Conservation (phyloP, 92 coral and sea anemone species). For the Hydrozoanthus gracilis region DNA sequence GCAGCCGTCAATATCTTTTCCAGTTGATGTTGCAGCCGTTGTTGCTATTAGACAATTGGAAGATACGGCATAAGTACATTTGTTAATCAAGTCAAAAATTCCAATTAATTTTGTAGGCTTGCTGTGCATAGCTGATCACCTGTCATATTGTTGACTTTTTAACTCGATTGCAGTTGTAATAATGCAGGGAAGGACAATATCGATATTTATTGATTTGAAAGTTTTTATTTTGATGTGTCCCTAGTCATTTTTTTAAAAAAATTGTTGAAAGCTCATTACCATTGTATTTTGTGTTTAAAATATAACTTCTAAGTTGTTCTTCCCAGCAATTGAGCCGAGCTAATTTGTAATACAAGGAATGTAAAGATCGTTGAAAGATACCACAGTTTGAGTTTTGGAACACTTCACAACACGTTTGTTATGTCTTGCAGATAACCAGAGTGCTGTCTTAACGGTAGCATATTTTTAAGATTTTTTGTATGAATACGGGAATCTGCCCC, state of each 20-base stretch:
- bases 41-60: too few relatives aligned
- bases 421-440: too few relatives aligned
- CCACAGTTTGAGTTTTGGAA: neutral
- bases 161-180: neutral
- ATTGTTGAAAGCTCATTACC: neutral
- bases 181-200: neutral
- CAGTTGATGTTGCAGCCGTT: too few relatives aligned
- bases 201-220: constrained; percentile 8
- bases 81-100: too few relatives aligned
- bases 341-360: neutral
- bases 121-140: too few relatives aligned
- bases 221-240: neutral
- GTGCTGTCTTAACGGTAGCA: too few relatives aligned
- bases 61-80: too few relatives aligned
- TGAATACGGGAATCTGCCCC: too few relatives aligned
- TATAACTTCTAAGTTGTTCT: neutral
- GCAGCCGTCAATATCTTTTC: too few relatives aligned
- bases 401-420: too few relatives aligned
- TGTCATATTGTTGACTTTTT: constrained; percentile 10
- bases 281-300: neutral
- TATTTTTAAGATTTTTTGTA: too few relatives aligned
- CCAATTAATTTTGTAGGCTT: too few relatives aligned
- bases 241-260: neutral
- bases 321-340: neutral
- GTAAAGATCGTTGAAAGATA: neutral